A percentile compares a stretch with the other conserved stretches of the same genome.
Evolutionary conservation across 1,140 invertebrate species (phyloP).

Genomic region (Pseudoatta argentina): DNA sequence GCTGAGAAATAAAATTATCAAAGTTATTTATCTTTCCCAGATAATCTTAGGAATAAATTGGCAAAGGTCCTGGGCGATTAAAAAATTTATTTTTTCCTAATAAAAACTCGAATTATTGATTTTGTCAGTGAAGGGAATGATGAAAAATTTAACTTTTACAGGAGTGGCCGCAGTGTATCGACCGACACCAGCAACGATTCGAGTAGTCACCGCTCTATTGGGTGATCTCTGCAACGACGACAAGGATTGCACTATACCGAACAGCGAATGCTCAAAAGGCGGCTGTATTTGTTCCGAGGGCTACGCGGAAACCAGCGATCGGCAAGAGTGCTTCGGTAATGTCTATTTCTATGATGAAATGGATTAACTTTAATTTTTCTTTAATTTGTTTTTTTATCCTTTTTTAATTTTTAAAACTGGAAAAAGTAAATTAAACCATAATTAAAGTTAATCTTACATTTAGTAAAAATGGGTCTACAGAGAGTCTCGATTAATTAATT

Average conservation of each 20-base stretch:
- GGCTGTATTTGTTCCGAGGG: slow-evolving; percentile 91
- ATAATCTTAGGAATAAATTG: not conserved
- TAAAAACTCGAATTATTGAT: not conserved
- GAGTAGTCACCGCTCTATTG: slow-evolving; percentile 90
- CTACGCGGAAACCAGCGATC: slow-evolving; percentile 89
- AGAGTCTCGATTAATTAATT: not conserved
- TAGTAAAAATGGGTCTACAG: not conserved
- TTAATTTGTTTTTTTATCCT: too few species aligned
- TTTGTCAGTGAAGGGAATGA: not conserved
- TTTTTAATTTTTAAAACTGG: too few species aligned
- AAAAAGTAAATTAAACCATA: too few species aligned
- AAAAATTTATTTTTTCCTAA: too few species aligned
- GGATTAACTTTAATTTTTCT: too few species aligned
- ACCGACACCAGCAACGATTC: slow-evolving; percentile 90
- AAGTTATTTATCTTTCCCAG: not conserved
- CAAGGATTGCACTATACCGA: slow-evolving; percentile 90
- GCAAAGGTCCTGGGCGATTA: not conserved
- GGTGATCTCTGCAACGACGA: slow-evolving; percentile 92
- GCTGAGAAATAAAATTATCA: not conserved
- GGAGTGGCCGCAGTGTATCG: slow-evolving; percentile 85
- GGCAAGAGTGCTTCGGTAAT: slow-evolving; percentile 91
- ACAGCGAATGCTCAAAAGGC: slow-evolving; percentile 90
- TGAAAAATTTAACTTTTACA: slow-evolving; percentile 54
- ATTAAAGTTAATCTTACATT: too few species aligned
- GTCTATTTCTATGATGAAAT: too few species aligned